Conservation (phyloP, 2,888 invertebrate genomes). For the Erebia aethiops region DNA sequence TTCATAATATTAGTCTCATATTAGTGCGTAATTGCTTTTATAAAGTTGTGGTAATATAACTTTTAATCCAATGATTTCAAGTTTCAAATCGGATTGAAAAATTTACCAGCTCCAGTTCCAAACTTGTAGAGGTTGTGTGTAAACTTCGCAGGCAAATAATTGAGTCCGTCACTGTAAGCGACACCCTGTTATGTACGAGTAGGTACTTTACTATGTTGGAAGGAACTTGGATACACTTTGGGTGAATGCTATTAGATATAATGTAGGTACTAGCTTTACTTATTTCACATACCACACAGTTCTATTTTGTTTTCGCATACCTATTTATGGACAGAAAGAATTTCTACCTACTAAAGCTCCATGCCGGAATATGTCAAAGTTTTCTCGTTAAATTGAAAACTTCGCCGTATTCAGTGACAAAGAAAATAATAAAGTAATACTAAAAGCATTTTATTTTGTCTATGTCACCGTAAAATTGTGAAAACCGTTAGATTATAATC, state of each 20-base stretch:
- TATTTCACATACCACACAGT: background rate
- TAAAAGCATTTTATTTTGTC: no score
- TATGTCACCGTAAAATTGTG: no score
- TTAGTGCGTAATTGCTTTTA: background rate
- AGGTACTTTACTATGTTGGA: conserved; percentile 7
- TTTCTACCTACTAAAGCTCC: background rate
- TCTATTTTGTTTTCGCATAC: background rate
- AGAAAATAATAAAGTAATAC: no score
- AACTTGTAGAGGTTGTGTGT: conserved; percentile 17
- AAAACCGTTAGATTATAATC: no score
- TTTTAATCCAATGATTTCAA: background rate
- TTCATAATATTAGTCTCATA: conserved; percentile 2
- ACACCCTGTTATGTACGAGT: conserved; percentile 13
- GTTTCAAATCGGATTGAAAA: background rate
- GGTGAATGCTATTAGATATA: background rate
- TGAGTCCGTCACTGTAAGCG: conserved; percentile 24
- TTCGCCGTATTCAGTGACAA: no score
- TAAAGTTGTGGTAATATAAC: background rate
- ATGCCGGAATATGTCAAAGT: background rate
- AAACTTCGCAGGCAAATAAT: conserved; percentile 26
- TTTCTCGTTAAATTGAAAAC: no score
- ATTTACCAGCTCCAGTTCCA: background rate
- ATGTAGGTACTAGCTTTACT: background rate
- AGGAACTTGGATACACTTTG: conserved; percentile 17
- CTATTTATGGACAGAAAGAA: background rate